Evolutionary conservation across 1,140 invertebrate species (phyloP).

Genomic region (Rhopalosiphum padi): DNA sequence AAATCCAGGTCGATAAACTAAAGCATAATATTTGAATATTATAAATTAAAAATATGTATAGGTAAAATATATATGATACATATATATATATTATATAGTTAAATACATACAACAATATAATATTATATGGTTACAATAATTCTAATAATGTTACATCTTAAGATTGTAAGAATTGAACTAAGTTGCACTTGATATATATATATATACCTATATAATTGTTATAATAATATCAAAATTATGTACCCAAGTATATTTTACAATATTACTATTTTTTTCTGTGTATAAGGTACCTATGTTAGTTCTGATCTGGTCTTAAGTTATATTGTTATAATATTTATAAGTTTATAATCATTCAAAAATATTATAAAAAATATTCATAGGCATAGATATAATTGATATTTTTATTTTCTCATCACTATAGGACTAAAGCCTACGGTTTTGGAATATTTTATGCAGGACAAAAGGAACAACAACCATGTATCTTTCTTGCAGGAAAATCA

Average conservation of each 20-base stretch:
- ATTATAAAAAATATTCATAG: background rate
- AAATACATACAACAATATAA: no score
- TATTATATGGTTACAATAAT: no score
- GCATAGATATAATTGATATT: background rate
- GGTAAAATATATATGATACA: background rate
- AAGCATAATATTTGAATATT: background rate
- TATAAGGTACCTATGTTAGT: background rate
- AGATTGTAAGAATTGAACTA: background rate
- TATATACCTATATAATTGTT: background rate
- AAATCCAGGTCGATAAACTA: slow-evolving; percentile 64
- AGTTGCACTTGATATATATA: no score
- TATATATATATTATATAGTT: no score
- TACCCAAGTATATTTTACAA: background rate
- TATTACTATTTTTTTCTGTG: background rate
- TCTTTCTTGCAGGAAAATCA: slow-evolving; percentile 66
- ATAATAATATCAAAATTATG: background rate
- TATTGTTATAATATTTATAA: background rate
- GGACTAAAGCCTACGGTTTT: slow-evolving; percentile 67
- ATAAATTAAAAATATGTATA: background rate
- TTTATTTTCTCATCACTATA: slow-evolving; percentile 55
- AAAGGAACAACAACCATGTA: slow-evolving; percentile 63
- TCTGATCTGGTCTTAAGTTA: background rate
- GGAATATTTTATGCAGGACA: slow-evolving; percentile 65
- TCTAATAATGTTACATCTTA: background rate
- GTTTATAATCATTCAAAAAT: background rate